phyloP scores from a whole-genome alignment of 2,113 vertebrate species.

The Phrynosoma platyrhinos region DNA sequence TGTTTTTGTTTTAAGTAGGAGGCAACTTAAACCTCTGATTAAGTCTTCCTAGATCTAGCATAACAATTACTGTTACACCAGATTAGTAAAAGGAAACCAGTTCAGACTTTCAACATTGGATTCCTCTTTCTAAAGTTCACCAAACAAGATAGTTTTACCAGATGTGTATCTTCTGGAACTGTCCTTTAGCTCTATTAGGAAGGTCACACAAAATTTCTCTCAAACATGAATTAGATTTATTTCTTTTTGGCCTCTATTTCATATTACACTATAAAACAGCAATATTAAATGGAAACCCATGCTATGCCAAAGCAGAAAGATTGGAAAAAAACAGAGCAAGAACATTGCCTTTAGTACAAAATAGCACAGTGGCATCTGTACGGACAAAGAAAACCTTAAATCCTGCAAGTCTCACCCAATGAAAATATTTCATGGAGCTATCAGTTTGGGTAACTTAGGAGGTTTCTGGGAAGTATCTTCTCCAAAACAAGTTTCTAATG shows the following conservation, averaged over 20 bases:
- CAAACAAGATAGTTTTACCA: conserved; percentile 42
- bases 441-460: not conserved
- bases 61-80: not conserved
- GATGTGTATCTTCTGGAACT: conserved; percentile 23
- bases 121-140: not conserved
- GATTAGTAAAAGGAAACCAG: not conserved
- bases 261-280: not conserved
- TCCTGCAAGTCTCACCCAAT: not conserved
- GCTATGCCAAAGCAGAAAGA: not conserved
- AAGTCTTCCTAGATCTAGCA: not conserved
- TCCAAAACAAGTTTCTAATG: not conserved
- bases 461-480: not conserved
- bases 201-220: not conserved
- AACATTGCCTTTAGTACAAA: not conserved
- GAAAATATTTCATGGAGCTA: not conserved
- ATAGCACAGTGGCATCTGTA: not conserved
- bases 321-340: not conserved
- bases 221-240: conserved; percentile 2
- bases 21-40: not conserved
- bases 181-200: conserved; percentile 3
- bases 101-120: not conserved
- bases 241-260: not conserved
- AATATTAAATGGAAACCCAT: not conserved
- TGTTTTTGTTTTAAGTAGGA: not conserved
- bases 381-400: not conserved